phyloP scores from a whole-genome alignment of 2,888 invertebrate species.

The Terebella lapidaria region DNA sequence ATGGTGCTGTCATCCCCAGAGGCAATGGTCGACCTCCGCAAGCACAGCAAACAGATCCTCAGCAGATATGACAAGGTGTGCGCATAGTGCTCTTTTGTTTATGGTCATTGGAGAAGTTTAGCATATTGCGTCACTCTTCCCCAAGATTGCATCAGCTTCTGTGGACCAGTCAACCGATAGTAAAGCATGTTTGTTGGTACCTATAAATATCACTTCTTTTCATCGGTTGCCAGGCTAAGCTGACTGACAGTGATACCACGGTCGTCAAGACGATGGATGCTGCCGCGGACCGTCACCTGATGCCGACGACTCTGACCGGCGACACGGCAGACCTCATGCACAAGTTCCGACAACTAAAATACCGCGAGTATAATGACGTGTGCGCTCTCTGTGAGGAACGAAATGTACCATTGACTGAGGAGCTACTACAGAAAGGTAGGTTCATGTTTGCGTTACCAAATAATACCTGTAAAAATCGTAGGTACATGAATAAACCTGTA shows the following conservation, averaged over 20 bases:
- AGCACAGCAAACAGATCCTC: conserved; percentile 33
- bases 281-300: conserved; percentile 42
- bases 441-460: no score
- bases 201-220: no score
- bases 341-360: conserved; percentile 38
- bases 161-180: no score
- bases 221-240: no score
- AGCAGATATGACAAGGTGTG: no score
- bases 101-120: no score
- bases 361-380: conserved; percentile 41
- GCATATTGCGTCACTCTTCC: no score
- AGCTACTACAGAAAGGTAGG: conserved; percentile 39
- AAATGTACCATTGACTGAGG: conserved; percentile 32
- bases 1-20: conserved; percentile 35
- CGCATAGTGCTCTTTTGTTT: no score
- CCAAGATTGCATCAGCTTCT: no score
- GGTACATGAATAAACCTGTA: no score
- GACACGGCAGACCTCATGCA: conserved; percentile 36
- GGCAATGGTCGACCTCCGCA: conserved; percentile 44
- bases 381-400: conserved; percentile 34
- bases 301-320: conserved; percentile 38
- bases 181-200: no score
- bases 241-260: neutral
- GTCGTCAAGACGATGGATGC: conserved; percentile 43
- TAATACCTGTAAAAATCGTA: no score